A percentile compares a stretch with the other conserved stretches of the same genome.
Evolutionary conservation across 1,140 invertebrate genomes (phyloP).

Genomic region (Asobara japonica): DNA sequence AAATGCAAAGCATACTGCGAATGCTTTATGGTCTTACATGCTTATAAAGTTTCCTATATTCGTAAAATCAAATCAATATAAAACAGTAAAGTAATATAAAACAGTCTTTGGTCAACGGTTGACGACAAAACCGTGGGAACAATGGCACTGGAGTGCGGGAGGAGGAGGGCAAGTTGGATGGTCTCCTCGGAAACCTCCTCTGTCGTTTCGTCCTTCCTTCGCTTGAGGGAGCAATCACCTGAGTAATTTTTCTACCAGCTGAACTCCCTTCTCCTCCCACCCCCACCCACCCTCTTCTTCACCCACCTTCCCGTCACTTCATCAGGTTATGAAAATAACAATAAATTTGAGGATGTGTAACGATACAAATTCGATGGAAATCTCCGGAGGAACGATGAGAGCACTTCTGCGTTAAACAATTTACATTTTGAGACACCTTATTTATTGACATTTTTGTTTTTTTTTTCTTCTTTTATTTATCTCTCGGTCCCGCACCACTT

Average conservation of each 20-base stretch:
- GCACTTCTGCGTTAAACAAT: not conserved
- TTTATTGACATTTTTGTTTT: not conserved
- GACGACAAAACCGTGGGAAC: slow-evolving; percentile 52
- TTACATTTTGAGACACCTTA: not conserved
- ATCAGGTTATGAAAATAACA: not conserved
- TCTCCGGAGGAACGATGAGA: not conserved
- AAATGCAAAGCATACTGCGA: too few relatives aligned
- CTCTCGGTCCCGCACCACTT: not conserved
- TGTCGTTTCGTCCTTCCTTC: not conserved
- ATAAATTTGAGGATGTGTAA: slow-evolving; percentile 8
- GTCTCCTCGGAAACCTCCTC: not conserved
- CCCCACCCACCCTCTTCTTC: not conserved
- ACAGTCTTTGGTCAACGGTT: slow-evolving; percentile 22
- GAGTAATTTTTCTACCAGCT: not conserved
- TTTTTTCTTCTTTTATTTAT: not conserved
- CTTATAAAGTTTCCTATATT: too few relatives aligned
- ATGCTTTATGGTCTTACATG: too few relatives aligned
- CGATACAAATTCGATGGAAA: slow-evolving; percentile 11
- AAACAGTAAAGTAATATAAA: not conserved
- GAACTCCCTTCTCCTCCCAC: not conserved
- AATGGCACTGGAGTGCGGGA: slow-evolving; percentile 46
- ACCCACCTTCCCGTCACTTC: not conserved
- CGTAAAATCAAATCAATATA: not conserved
- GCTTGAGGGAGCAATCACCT: not conserved
- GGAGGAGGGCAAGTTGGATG: not conserved